Percentiles rank a stretch among this genome's conserved stretches.
phyloP scores from a whole-genome alignment of 2,888 invertebrate species.

The Lasioglossum leucozonium region DNA sequence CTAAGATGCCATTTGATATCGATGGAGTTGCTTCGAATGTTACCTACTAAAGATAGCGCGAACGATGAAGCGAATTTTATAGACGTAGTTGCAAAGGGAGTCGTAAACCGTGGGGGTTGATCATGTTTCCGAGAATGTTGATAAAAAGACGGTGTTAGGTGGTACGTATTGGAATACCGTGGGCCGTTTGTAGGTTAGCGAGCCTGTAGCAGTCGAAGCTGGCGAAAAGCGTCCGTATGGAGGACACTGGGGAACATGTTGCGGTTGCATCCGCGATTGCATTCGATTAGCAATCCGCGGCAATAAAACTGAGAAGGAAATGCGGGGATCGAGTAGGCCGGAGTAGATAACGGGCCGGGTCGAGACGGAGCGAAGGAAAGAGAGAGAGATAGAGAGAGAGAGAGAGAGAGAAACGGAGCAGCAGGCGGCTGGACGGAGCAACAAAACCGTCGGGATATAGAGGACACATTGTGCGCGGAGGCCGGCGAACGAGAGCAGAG shows the following conservation, averaged over 20 bases:
- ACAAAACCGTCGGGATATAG: constrained; percentile 68
- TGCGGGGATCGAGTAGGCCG: constrained; percentile 24
- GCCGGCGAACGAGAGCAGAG: constrained; percentile 53
- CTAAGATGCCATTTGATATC: not conserved
- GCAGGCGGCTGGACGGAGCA: constrained; percentile 41
- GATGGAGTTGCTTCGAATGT: not conserved
- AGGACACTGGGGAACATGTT: constrained; percentile 4
- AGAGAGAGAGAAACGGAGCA: constrained; percentile 14
- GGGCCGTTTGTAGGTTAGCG: constrained; percentile 2
- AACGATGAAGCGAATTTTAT: not conserved
- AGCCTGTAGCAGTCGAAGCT: not conserved
- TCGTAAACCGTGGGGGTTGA: not conserved
- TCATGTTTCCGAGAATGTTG: not conserved
- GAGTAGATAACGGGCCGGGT: constrained; percentile 25
- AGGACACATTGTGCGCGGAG: constrained; percentile 69
- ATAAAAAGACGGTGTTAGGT: not conserved
- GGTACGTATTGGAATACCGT: not conserved
- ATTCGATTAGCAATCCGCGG: constrained; percentile 23
- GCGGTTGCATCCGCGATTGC: constrained; percentile 33
- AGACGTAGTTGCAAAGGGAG: not conserved
- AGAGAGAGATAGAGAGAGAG: not conserved
- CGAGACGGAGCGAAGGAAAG: not conserved
- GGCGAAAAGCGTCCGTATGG: not conserved
- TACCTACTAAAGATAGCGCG: not conserved
- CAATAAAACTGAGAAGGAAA: constrained; percentile 21